Evolutionary conservation across 2,888 invertebrate genomes (phyloP).

Genomic region (Ceriagrion tenellum): DNA sequence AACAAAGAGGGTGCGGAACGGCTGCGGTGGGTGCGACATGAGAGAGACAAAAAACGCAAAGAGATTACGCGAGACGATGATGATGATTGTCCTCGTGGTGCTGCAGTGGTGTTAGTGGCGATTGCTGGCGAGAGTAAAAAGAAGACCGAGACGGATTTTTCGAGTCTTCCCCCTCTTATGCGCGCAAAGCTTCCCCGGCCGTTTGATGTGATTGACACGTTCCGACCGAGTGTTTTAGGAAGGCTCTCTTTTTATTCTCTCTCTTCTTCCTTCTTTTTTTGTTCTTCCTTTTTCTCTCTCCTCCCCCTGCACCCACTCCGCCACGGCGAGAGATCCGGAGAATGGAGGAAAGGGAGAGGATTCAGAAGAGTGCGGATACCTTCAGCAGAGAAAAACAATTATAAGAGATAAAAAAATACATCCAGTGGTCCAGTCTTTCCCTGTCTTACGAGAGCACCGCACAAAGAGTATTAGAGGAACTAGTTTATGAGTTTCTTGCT

Average conservation of each 20-base stretch:
- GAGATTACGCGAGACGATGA: constrained; percentile 7
- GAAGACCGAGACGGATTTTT: neutral
- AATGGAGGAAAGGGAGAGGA: neutral
- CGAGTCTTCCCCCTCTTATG: neutral
- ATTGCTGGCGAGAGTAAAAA: neutral
- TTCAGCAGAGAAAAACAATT: no score
- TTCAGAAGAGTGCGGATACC: neutral
- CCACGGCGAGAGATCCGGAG: neutral
- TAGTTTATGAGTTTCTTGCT: no score
- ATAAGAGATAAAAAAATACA: no score
- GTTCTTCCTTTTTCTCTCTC: neutral
- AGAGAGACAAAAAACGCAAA: constrained; percentile 12
- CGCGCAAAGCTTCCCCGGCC: neutral
- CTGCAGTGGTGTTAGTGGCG: neutral
- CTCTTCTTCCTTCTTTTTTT: neutral
- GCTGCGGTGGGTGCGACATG: neutral
- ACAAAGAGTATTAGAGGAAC: no score
- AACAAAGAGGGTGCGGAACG: constrained; percentile 18
- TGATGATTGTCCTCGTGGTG: neutral
- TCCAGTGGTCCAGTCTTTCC: no score
- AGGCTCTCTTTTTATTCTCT: neutral
- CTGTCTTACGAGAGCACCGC: no score
- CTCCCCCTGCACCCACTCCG: neutral
- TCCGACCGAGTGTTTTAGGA: constrained; percentile 33
- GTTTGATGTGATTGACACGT: constrained; percentile 64